A percentile compares a stretch with the other conserved stretches of the same genome.
phyloP scores from a whole-genome alignment of 2,113 vertebrate genomes.

The Amazona guildingii region DNA sequence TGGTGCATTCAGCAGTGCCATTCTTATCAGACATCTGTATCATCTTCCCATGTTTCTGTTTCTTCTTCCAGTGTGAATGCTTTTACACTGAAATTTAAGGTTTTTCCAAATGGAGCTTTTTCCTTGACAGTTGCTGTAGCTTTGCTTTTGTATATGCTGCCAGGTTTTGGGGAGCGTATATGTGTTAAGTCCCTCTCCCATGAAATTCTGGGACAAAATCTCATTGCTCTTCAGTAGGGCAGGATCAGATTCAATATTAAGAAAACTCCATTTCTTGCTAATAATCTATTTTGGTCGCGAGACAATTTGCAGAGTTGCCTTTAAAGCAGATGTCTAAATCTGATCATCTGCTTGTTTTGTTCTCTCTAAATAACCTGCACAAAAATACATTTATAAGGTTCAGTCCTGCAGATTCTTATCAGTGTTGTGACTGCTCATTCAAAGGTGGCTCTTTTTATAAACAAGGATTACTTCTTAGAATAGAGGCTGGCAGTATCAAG shows the following conservation, averaged over 20 bases:
- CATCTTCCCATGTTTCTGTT: not conserved
- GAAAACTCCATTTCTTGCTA: constrained; percentile 54
- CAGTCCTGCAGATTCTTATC: constrained; percentile 43
- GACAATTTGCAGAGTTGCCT: constrained; percentile 37
- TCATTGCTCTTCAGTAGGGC: constrained; percentile 7
- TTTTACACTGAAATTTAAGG: not conserved
- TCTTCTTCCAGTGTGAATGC: fast-evolving
- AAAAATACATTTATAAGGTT: constrained; percentile 29
- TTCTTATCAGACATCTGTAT: not conserved
- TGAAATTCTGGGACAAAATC: not conserved
- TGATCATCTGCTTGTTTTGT: constrained; percentile 38
- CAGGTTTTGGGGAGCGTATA: not conserved
- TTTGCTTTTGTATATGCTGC: not conserved
- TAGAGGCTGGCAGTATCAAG: not conserved
- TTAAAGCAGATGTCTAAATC: constrained; percentile 51
- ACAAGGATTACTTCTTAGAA: not conserved
- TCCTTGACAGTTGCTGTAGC: not conserved
- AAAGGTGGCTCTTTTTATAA: constrained; percentile 37
- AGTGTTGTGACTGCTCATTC: not conserved
- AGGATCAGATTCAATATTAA: constrained; percentile 17
- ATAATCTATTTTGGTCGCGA: constrained; percentile 51
- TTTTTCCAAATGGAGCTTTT: not conserved
- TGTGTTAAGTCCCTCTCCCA: not conserved
- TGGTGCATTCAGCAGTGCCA: not conserved
- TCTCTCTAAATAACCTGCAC: constrained; percentile 41